phyloP scores from a whole-genome alignment of 1,140 invertebrate genomes.

The Zaprionus taronus region DNA sequence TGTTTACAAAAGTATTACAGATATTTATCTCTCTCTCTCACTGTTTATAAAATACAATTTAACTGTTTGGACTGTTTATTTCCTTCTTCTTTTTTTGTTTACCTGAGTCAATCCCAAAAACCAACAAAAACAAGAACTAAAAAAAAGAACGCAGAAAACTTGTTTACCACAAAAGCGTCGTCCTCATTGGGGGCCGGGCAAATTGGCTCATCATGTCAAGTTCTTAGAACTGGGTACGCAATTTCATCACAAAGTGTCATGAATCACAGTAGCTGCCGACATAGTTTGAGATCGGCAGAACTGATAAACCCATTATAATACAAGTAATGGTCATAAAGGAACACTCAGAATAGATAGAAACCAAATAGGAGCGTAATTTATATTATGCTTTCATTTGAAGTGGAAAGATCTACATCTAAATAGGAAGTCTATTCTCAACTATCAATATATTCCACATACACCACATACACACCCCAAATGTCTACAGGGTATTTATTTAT shows the following conservation, averaged over 20 bases:
- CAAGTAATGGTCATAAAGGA: not conserved
- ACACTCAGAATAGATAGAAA: not conserved
- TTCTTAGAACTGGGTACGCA: conserved; percentile 57
- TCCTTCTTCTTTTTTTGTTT: not conserved
- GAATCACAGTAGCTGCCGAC: conserved; percentile 50
- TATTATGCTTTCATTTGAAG: not conserved
- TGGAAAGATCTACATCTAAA: too few species aligned
- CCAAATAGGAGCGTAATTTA: not conserved
- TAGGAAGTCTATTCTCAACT: too few species aligned
- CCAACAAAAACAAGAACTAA: conserved; percentile 9
- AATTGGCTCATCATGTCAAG: conserved; percentile 60
- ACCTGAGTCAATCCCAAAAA: conserved; percentile 27
- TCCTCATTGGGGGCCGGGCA: conserved; percentile 46
- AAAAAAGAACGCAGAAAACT: conserved; percentile 50
- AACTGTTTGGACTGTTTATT: not conserved
- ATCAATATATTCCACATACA: too few species aligned
- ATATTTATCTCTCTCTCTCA: conserved; percentile 40
- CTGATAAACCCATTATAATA: not conserved
- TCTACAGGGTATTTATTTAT: not conserved
- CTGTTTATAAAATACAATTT: conserved; percentile 7
- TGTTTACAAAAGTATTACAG: conserved; percentile 44
- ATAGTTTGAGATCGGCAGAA: conserved; percentile 18
- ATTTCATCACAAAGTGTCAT: conserved; percentile 68
- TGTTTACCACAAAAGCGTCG: conserved; percentile 61
- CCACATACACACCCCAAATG: not conserved